Evolutionary conservation across 2,888 invertebrate species (phyloP), one percentile per base, ranked within the genome.

Genomic region (Andrena bucephala): DNA sequence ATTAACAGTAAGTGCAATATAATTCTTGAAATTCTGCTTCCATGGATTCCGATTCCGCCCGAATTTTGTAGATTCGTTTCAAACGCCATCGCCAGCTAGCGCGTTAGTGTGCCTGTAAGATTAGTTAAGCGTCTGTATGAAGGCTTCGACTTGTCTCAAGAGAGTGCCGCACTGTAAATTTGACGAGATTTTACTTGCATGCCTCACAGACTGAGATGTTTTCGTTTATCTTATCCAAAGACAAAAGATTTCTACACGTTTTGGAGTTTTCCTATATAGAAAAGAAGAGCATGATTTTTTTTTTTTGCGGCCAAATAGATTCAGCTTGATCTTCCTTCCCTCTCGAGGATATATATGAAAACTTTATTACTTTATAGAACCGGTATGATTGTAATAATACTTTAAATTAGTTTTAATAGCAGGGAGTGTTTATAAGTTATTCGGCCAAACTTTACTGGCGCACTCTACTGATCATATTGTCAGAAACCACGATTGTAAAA

Each of bases 61-160:
- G 0, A 5, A 27, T 2, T 50, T 8, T 10, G 27, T 27, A 33
- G 33, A 65, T 65, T 68, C 20, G n/a, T 48, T 62, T 16, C 13
- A 52, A 31, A n/a, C 27, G 52, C 62, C 70, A 63, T 83, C 74
- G 73, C 78, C 74, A 50, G 68, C 75, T 71, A 36, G 67, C 77
- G 83, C 60, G 83, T 79, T 78, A 80, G 77, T 81, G 76, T 84
- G 89, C 89, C 84, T 86, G 87, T 89, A 89, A 84, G 72, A 88
- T 81, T 90, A 87, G 87, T 20, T 90, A 87, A 87, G 87, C 88
- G 84, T 88, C 89, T 87, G 87, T 89, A 90, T 86, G 87, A 91
- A 86, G 85, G 89, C 87, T 90, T 89, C 82, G 86, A 87, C 72
- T 86, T 90, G 85, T 87, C 88, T 89, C 83, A 85, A 86, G 74